Conservation (phyloP, 2,113 vertebrate species). For the Nymphicus hollandicus region DNA sequence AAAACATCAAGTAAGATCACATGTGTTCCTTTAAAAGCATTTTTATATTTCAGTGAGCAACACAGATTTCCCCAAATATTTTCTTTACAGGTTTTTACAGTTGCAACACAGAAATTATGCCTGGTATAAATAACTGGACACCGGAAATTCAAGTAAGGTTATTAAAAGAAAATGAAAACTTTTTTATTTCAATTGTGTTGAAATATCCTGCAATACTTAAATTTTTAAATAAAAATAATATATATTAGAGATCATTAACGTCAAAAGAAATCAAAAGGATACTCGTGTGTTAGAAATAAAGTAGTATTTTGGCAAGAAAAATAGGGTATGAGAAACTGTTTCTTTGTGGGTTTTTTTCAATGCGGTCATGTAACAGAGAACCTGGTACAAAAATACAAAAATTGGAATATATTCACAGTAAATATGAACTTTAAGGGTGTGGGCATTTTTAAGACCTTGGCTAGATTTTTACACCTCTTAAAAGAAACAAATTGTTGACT, state of each 20-base stretch:
- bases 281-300: neutral
- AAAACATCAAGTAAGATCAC: neutral
- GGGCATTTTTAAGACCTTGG: neutral
- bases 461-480: neutral
- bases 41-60: neutral
- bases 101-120: constrained; percentile 98
- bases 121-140: constrained; percentile 97
- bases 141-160: constrained; percentile 88
- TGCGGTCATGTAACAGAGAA: neutral
- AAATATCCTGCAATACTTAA: neutral
- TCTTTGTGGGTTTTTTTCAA: fast-evolving
- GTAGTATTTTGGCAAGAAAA: neutral
- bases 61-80: neutral
- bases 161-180: neutral
- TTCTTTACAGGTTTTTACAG: constrained; percentile 89
- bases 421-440: neutral
- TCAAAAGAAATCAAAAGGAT: neutral
- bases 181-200: neutral
- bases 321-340: neutral
- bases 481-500: neutral
- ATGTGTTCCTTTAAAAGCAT: neutral
- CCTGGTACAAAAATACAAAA: neutral
- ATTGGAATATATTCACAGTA: neutral
- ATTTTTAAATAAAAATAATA: neutral
- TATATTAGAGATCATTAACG: neutral